These are phyloP conservation scores for Oreochromis niloticus DNA, from an alignment of 2,113 vertebrate species.

Conservation along the genomic window DNA sequence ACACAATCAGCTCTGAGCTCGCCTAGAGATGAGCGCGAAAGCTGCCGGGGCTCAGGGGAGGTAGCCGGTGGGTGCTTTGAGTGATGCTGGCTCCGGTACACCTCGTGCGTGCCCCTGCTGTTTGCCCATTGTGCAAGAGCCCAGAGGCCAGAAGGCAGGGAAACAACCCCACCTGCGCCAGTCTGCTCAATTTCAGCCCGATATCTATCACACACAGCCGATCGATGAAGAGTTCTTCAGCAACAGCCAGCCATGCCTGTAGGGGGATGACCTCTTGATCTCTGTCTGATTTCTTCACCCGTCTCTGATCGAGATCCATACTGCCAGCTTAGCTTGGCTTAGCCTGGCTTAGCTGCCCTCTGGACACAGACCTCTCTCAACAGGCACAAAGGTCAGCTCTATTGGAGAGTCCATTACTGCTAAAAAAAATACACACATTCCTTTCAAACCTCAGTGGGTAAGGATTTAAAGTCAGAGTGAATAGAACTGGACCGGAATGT, in stretches of 20 bases:
- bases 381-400: slow-evolving; percentile 37
- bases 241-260: slow-evolving; percentile 16
- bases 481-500: neutral
- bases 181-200: slow-evolving; percentile 45
- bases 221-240: slow-evolving; percentile 49
- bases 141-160: slow-evolving; percentile 17
- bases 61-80: neutral
- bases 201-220: slow-evolving; percentile 17
- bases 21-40: neutral
- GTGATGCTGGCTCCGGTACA: slow-evolving; percentile 13
- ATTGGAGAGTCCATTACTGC: slow-evolving; percentile 35
- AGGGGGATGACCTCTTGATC: slow-evolving; percentile 54
- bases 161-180: slow-evolving; percentile 14
- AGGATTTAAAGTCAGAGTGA: slow-evolving; percentile 7
- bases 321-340: slow-evolving; percentile 54
- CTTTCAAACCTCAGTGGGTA: slow-evolving; percentile 8
- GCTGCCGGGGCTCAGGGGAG: neutral
- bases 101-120: slow-evolving; percentile 4
- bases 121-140: slow-evolving; percentile 4
- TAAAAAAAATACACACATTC: slow-evolving; percentile 21
- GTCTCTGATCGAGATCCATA: slow-evolving; percentile 58
- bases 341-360: slow-evolving; percentile 53
- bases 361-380: slow-evolving; percentile 38
- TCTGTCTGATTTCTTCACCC: slow-evolving; percentile 49
- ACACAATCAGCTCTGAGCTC: neutral